phyloP scores from a whole-genome alignment of 1,140 invertebrate species.

The Halesus radiatus region DNA sequence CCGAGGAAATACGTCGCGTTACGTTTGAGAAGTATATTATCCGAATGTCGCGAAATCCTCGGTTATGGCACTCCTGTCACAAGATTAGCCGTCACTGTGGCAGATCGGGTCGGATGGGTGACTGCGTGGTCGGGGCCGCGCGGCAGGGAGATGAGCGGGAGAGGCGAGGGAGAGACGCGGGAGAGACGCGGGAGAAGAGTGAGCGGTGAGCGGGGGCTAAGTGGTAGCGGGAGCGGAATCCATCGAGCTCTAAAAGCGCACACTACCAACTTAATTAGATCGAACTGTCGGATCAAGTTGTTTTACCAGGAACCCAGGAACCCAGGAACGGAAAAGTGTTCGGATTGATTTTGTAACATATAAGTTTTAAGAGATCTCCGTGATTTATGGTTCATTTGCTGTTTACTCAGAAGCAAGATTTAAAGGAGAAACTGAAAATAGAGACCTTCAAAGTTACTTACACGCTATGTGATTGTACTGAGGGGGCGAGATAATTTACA shows the following conservation, averaged over 20 bases:
- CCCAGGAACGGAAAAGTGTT: slow-evolving; percentile 8
- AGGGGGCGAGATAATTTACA: no score
- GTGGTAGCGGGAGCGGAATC: not conserved
- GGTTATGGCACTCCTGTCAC: slow-evolving; percentile 25
- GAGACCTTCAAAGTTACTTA: no score
- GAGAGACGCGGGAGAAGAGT: not conserved
- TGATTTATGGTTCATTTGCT: slow-evolving; percentile 10
- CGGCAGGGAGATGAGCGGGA: no score
- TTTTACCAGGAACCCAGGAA: not conserved
- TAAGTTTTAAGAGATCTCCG: slow-evolving; percentile 3
- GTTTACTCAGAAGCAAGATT: not conserved
- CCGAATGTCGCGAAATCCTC: slow-evolving; percentile 16
- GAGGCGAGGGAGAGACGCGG: no score
- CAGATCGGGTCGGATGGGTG: slow-evolving; percentile 6
- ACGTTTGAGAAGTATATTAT: slow-evolving; percentile 4
- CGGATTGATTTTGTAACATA: slow-evolving; percentile 18
- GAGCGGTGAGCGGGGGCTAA: not conserved
- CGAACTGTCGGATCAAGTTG: slow-evolving; percentile 27
- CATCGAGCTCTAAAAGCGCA: slow-evolving; percentile 20
- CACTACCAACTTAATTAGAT: slow-evolving; percentile 23
- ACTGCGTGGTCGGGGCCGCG: no score
- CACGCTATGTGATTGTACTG: no score
- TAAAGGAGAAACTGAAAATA: not conserved
- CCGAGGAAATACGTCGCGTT: not conserved
- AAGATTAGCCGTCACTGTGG: slow-evolving; percentile 25